These are phyloP conservation scores for Calephelis virginiensis DNA, from an alignment of 1,140 invertebrate genomes.

Conservation along the genomic window DNA sequence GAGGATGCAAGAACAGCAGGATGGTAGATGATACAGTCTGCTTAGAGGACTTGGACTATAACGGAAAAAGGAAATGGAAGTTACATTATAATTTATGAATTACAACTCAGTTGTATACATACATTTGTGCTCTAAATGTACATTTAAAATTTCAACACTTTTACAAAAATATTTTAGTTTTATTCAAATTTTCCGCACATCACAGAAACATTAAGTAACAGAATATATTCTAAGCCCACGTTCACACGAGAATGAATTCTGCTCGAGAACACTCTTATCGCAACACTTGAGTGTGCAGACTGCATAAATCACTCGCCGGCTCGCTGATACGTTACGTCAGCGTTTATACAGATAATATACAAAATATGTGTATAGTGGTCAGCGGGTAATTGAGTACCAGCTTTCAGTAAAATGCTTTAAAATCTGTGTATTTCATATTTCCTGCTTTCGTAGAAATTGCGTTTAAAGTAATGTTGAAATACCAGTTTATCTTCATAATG, in stretches of 20 bases:
- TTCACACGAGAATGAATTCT: slow-evolving; percentile 35
- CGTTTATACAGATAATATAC: slow-evolving; percentile 15
- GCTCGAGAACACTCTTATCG: slow-evolving; percentile 33
- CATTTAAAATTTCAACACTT: background rate
- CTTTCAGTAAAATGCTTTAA: slow-evolving; percentile 7
- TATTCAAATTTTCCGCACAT: slow-evolving; percentile 11
- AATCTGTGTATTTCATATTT: background rate
- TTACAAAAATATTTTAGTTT: slow-evolving; percentile 9
- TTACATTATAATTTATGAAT: too few relatives aligned
- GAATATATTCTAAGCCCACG: slow-evolving; percentile 28
- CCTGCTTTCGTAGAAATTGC: background rate
- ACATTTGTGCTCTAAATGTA: too few relatives aligned
- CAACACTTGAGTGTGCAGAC: slow-evolving; percentile 34
- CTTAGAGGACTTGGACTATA: too few relatives aligned
- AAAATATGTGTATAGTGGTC: slow-evolving; percentile 5
- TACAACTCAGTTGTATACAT: too few relatives aligned
- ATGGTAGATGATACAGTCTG: too few relatives aligned
- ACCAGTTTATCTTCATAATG: too few relatives aligned
- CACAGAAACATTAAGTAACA: slow-evolving; percentile 18
- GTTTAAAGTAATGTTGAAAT: background rate
- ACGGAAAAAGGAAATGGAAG: too few relatives aligned
- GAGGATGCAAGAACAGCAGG: too few relatives aligned
- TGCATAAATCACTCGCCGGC: slow-evolving; percentile 36
- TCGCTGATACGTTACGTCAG: slow-evolving; percentile 15
- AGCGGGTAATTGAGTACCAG: background rate